phyloP scores from a whole-genome alignment of 2,888 invertebrate genomes.

The Adineta ricciae region DNA sequence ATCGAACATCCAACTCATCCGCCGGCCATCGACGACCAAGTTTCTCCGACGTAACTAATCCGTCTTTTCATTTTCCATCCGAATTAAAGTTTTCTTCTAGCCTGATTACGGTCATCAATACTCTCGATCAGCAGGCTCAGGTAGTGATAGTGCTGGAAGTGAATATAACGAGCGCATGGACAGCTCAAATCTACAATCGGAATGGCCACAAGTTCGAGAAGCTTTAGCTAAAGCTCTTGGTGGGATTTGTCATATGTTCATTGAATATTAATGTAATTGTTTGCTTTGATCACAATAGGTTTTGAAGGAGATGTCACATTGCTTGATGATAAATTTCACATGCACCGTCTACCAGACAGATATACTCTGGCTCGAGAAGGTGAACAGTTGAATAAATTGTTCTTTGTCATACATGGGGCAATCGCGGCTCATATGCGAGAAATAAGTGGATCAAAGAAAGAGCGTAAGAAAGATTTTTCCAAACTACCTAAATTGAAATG shows the following conservation, averaged over 20 bases:
- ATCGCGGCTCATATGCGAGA: neutral
- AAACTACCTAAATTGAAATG: neutral
- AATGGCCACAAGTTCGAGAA: slow-evolving; percentile 21
- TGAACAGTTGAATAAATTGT: slow-evolving; percentile 17
- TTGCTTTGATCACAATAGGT: too few relatives aligned
- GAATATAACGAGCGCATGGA: slow-evolving; percentile 25
- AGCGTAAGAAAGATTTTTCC: neutral
- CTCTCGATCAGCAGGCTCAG: neutral
- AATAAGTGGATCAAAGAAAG: neutral
- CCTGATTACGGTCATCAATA: neutral
- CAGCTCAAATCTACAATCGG: neutral
- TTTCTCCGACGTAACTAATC: neutral
- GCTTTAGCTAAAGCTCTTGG: slow-evolving; percentile 24
- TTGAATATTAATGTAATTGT: too few relatives aligned
- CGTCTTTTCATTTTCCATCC: neutral
- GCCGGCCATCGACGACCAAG: neutral
- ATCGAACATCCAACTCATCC: neutral
- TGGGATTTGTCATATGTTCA: neutral
- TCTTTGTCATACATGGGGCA: neutral
- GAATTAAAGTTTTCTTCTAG: neutral
- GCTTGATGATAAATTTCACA: neutral
- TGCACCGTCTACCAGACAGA: slow-evolving; percentile 13
- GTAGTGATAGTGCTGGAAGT: slow-evolving; percentile 26
- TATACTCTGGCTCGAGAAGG: slow-evolving; percentile 11
- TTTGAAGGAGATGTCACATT: neutral